phyloP scores from a whole-genome alignment of 2,888 invertebrate genomes.

The Calameuta pallipes region DNA sequence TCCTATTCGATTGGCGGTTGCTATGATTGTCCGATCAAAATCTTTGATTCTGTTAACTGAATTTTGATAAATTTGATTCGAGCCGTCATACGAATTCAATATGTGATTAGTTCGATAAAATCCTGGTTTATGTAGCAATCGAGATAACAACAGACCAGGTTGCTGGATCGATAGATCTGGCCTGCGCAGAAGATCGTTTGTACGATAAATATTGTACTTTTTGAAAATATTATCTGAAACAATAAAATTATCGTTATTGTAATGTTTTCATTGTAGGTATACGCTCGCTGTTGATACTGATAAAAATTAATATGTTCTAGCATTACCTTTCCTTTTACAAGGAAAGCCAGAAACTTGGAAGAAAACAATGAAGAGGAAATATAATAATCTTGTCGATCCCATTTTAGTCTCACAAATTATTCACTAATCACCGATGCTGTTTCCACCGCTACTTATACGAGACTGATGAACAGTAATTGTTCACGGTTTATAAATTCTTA shows the following conservation, averaged over 20 bases:
- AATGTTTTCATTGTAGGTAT: not conserved
- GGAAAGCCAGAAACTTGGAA: not conserved
- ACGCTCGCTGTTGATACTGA: not conserved
- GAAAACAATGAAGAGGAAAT: not conserved
- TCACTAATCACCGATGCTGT: not conserved
- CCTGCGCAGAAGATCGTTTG: not conserved
- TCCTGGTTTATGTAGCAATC: not conserved
- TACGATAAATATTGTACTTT: not conserved
- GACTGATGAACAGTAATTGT: not conserved
- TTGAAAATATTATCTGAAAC: not conserved
- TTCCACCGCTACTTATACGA: not conserved
- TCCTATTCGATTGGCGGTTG: not conserved
- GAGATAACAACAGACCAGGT: not conserved
- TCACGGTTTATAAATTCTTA: not conserved
- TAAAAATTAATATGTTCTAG: not conserved
- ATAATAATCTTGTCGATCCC: not conserved
- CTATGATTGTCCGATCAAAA: not conserved
- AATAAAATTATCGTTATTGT: not conserved
- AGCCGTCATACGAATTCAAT: not conserved
- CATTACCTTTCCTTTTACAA: not conserved
- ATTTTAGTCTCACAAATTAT: not conserved
- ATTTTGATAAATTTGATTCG: not conserved
- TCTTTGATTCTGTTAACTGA: not conserved
- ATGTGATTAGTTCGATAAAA: not conserved
- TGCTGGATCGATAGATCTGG: not conserved